Percentiles rank a stretch among this genome's conserved stretches.
Conservation (phyloP, 2,888 invertebrate species). For the Julus scandinavius region DNA sequence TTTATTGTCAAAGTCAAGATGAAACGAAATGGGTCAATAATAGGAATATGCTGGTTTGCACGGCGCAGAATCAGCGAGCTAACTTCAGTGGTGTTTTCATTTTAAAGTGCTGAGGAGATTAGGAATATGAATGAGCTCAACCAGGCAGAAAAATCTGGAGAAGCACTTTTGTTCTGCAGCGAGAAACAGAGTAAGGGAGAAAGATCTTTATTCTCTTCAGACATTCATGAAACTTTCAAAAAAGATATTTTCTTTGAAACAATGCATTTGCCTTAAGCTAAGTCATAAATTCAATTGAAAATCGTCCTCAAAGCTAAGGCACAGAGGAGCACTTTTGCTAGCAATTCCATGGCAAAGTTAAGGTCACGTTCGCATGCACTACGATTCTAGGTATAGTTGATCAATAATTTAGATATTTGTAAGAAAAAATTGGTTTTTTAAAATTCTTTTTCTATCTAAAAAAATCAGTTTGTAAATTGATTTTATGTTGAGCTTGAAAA, state of each 20-base stretch:
- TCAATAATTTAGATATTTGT: not conserved
- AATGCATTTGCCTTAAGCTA: slow-evolving; percentile 50
- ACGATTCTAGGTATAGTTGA: not conserved
- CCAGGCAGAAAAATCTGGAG: slow-evolving; percentile 48
- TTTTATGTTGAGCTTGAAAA: not conserved
- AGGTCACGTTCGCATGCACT: slow-evolving; percentile 8
- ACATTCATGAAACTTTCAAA: slow-evolving; percentile 47
- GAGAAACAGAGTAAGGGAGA: slow-evolving; percentile 20
- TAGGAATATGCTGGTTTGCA: slow-evolving; percentile 1
- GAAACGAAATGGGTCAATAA: slow-evolving; percentile 51
- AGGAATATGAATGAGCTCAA: slow-evolving; percentile 52
- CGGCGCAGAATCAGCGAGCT: not conserved
- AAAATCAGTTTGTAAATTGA: slow-evolving; percentile 11
- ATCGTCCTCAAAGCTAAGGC: slow-evolving; percentile 3
- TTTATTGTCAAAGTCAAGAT: slow-evolving; percentile 50
- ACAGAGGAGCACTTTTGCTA: not conserved
- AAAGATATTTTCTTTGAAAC: slow-evolving; percentile 48
- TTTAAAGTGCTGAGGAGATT: slow-evolving; percentile 49
- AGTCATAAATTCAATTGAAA: slow-evolving; percentile 49
- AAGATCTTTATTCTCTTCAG: slow-evolving; percentile 48
- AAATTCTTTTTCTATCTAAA: not conserved
- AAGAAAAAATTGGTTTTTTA: not conserved
- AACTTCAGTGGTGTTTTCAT: slow-evolving; percentile 39
- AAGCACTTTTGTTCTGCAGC: slow-evolving; percentile 45
- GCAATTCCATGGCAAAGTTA: not conserved